phyloP scores from a whole-genome alignment of 2,888 invertebrate species.

The Dryobota labecula region DNA sequence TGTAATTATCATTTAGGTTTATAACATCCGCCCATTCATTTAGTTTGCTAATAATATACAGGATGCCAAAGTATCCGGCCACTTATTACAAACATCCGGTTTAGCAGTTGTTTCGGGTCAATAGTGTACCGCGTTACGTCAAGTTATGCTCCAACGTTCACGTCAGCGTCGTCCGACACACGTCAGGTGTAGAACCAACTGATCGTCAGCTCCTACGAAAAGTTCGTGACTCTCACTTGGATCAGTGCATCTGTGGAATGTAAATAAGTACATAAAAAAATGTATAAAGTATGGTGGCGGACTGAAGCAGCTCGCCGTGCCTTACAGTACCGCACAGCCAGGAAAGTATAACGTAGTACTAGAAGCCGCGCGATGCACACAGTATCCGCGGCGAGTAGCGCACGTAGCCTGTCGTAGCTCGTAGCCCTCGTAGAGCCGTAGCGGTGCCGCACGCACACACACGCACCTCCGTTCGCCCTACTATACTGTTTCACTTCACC shows the following conservation, averaged over 20 bases:
- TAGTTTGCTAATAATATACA: constrained; percentile 1
- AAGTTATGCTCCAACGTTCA: not conserved
- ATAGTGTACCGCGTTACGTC: not conserved
- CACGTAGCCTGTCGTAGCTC: constrained; percentile 26
- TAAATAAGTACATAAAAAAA: constrained; percentile 16
- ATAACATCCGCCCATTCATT: constrained; percentile 21
- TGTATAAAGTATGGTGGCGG: constrained; percentile 36
- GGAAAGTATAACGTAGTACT: constrained; percentile 27
- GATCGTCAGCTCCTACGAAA: not conserved
- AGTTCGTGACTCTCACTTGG: not conserved
- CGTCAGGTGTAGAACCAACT: not conserved
- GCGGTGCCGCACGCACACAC: constrained; percentile 46
- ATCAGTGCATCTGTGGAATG: not conserved
- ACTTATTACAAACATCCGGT: constrained; percentile 3
- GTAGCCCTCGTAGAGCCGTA: constrained; percentile 52
- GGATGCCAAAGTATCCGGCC: constrained; percentile 20
- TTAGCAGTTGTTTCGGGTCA: not conserved
- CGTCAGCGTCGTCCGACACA: not conserved
- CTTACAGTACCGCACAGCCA: not conserved
- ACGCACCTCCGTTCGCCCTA: constrained; percentile 18
- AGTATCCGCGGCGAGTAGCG: constrained; percentile 23
- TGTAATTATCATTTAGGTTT: not conserved
- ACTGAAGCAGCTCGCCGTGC: constrained; percentile 5
- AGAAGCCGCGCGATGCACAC: constrained; percentile 14
- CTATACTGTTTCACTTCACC: constrained; percentile 2